These are phyloP conservation scores for Heterodera carotae DNA, from an alignment of 1,140 invertebrate species.

Conservation along the genomic window DNA sequence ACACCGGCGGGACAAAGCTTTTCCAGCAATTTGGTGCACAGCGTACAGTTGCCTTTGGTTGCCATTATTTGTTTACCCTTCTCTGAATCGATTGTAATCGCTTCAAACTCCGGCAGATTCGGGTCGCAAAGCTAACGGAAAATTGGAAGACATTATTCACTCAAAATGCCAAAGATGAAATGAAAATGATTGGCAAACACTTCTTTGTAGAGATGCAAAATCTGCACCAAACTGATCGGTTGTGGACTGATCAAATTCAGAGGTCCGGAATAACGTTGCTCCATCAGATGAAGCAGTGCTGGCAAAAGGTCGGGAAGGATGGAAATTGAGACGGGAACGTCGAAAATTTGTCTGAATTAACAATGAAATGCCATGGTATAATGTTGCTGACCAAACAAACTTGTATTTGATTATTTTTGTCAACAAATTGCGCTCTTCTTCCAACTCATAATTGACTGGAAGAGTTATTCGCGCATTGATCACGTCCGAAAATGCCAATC, in stretches of 20 bases:
- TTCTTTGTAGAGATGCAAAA: slow-evolving; percentile 63
- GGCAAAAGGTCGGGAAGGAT: slow-evolving; percentile 64
- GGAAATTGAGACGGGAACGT: slow-evolving; percentile 63
- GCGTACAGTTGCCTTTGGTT: slow-evolving; percentile 63
- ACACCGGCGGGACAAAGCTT: slow-evolving; percentile 34
- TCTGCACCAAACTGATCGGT: slow-evolving; percentile 59
- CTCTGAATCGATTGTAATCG: slow-evolving; percentile 51
- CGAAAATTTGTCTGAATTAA: slow-evolving; percentile 60
- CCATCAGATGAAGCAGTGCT: slow-evolving; percentile 61
- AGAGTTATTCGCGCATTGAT: slow-evolving; percentile 64
- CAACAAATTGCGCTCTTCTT: slow-evolving; percentile 61
- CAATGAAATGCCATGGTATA: not conserved
- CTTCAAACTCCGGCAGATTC: slow-evolving; percentile 40
- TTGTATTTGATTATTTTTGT: slow-evolving; percentile 62
- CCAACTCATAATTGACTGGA: slow-evolving; percentile 59
- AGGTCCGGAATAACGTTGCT: slow-evolving; percentile 52
- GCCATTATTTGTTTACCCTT: slow-evolving; percentile 54
- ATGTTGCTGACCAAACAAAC: slow-evolving; percentile 21
- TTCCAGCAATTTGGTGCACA: slow-evolving; percentile 49
- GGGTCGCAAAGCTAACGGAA: slow-evolving; percentile 50
- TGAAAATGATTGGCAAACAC: slow-evolving; percentile 33
- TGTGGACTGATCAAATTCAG: slow-evolving; percentile 63
- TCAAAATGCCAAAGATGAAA: not conserved
- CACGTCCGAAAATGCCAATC: slow-evolving; percentile 42
- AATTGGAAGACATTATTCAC: not conserved